A percentile compares a stretch with the other conserved stretches of the same genome.
Evolutionary conservation across 2,888 invertebrate species (phyloP).

Genomic region (Sphaerophoria rueppellii): DNA sequence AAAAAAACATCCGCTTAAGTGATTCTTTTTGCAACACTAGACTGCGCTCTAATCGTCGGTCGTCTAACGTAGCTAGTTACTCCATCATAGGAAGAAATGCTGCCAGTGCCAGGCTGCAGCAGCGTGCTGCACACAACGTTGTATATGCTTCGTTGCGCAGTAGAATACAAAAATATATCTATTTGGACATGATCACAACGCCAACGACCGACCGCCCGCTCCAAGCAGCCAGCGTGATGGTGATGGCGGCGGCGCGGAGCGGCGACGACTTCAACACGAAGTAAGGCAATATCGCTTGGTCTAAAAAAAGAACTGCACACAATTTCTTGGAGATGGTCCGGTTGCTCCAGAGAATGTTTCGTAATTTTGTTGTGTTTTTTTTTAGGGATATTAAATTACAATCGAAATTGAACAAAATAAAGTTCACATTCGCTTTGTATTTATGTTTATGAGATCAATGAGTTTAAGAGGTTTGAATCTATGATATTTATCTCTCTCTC

Average conservation of each 20-base stretch:
- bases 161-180: conserved; percentile 20
- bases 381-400: conserved; percentile 60
- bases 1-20: conserved; percentile 55
- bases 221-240: not conserved
- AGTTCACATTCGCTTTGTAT: not conserved
- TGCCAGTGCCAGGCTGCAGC: conserved; percentile 36
- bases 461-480: conserved; percentile 52
- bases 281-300: conserved; percentile 64
- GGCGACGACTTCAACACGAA: not conserved
- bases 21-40: conserved; percentile 62
- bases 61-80: conserved; percentile 20
- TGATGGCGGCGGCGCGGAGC: conserved; percentile 17
- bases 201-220: not conserved
- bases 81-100: conserved; percentile 19
- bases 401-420: conserved; percentile 34
- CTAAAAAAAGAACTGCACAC: conserved; percentile 69
- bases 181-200: conserved; percentile 35
- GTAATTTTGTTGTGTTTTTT: conserved; percentile 27
- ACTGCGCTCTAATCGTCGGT: conserved; percentile 35
- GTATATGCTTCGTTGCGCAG: conserved; percentile 59
- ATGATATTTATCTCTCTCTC: conserved; percentile 30
- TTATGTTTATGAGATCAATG: conserved; percentile 33
- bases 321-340: conserved; percentile 55
- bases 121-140: conserved; percentile 19
- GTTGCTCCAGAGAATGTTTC: conserved; percentile 58